Evolutionary conservation across 2,113 vertebrate species (phyloP), one percentile per base, ranked within the genome.

Genomic region (Nycticorax nycticorax): DNA sequence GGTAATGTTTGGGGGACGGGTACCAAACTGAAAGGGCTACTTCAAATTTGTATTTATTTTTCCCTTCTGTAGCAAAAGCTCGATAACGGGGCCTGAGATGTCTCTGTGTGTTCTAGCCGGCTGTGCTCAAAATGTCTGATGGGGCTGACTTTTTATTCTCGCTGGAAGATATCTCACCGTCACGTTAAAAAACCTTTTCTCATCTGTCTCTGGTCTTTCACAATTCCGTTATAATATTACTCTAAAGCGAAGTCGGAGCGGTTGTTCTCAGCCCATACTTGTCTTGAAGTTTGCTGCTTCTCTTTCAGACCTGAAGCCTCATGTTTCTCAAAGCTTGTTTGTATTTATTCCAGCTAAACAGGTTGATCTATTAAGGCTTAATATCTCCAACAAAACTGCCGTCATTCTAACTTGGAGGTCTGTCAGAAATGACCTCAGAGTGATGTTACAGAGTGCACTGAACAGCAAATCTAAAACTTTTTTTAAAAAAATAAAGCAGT

Each of bases 51-150:
- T 56, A 28, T 71, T 75, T 81, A 26, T 79, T 96, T 95, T 82
- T 88, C 39, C 53, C 19, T 85, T 59, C 45, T 74, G 48, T 72
- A 47, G 45, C 43, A 72, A 64, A 78, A 63, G 4, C 24, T 20
- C 7, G 45, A 3, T 12, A 56, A 63, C 0, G 0, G 3, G 33
- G 35, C 12, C 66, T 5, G 37, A 57, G 57, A 21, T 68, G 56
- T 73, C 60, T 72, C 24, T 9, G 2, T 62, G 32, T 14, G 3
- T 67, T 77, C 59, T 57, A 67, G 35, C 48, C 3, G 12, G 21
- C 48, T 41, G 22, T 19, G 15, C 52, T 78, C 53, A 72, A 89
- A 50, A 67, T 9, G 19, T 23, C 75, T 45, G 22, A 47, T 47
- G 63, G 28, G 67, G 33, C 30, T 72, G 7, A 21, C 26, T 80